A percentile compares a stretch with the other conserved stretches of the same genome.
phyloP scores from a whole-genome alignment of 2,797 vertebrate species.

The Acanthurus tractus region DNA sequence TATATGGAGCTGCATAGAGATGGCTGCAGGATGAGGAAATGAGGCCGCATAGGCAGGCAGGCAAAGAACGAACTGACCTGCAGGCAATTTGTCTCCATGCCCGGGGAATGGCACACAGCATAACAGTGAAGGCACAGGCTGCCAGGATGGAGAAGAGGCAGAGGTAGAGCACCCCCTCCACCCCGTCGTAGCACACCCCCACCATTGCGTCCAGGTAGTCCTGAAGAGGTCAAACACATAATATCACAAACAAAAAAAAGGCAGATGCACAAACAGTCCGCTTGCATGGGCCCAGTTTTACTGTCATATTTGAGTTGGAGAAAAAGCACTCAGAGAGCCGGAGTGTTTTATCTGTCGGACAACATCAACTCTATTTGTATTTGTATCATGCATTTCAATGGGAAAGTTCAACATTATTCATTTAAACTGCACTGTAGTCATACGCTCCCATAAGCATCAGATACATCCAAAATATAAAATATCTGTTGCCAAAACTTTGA shows the following conservation, averaged over 20 bases:
- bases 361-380: constrained; percentile 3
- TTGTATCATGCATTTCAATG: constrained; percentile 1
- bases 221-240: constrained; percentile 75
- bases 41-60: constrained; percentile 44
- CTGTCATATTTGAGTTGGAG: constrained; percentile 6
- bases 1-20: constrained; percentile 16
- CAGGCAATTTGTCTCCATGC: constrained; percentile 90
- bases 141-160: constrained; percentile 93
- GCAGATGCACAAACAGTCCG: not conserved
- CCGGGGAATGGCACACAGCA: constrained; percentile 90
- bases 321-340: constrained; percentile 7
- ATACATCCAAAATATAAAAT: no score
- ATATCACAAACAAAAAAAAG: not conserved
- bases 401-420: constrained; percentile 20
- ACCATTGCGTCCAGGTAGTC: constrained; percentile 95
- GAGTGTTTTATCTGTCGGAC: constrained; percentile 24
- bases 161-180: constrained; percentile 95
- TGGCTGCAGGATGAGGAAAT: constrained; percentile 47
- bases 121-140: constrained; percentile 89
- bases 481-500: no score
- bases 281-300: not conserved
- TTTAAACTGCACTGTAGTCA: constrained; percentile 4
- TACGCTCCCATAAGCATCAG: not conserved
- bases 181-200: constrained; percentile 94
- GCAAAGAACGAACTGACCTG: constrained; percentile 83